These are phyloP conservation scores for Heteronetta atricapilla DNA, from an alignment of 2,113 vertebrate genomes.

Conservation along the genomic window DNA sequence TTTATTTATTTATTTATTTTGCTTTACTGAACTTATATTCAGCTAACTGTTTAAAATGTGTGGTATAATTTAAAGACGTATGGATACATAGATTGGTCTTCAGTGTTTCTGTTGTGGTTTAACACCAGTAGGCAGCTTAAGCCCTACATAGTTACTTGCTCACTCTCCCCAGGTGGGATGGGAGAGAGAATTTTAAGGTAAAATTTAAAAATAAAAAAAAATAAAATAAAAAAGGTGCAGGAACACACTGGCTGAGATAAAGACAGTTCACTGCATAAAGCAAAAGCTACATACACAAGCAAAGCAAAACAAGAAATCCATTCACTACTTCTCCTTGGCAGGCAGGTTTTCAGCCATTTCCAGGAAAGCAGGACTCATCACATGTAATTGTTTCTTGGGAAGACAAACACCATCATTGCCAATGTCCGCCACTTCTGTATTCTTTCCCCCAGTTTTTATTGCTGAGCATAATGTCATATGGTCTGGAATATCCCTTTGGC, in stretches of 20 bases:
- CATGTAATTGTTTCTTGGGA: neutral
- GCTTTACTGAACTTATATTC: neutral
- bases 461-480: neutral
- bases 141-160: neutral
- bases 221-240: no score
- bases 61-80: neutral
- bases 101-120: neutral
- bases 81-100: neutral
- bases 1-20: neutral
- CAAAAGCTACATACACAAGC: neutral
- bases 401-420: neutral
- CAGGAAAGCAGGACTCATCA: neutral
- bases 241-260: neutral
- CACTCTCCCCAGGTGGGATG: neutral
- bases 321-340: neutral
- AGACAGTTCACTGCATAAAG: neutral
- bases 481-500: neutral
- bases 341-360: neutral
- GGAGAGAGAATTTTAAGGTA: neutral
- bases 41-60: neutral
- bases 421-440: neutral
- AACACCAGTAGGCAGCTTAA: neutral
- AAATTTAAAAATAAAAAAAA: no score
- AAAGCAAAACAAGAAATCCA: neutral
- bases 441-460: neutral